A percentile compares a stretch with the other conserved stretches of the same genome.
Conservation (phyloP, 2,797 vertebrate genomes). For the Lacerta viridis region DNA sequence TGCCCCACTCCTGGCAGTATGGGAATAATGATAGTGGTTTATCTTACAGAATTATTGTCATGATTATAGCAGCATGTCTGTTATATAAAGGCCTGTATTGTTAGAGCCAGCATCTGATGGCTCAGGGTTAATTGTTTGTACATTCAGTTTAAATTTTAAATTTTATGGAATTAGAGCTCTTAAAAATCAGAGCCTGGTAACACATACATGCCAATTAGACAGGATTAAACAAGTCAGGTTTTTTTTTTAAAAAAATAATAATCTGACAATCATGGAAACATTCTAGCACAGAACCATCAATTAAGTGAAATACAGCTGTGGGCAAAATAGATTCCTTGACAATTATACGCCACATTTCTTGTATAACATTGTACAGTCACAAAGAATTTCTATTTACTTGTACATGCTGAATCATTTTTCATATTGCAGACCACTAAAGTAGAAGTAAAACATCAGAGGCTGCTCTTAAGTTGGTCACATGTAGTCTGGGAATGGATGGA, state of each 20-base stretch:
- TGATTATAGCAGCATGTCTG: not conserved
- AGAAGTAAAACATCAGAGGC: not conserved
- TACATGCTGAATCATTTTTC: not conserved
- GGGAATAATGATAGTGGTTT: not conserved
- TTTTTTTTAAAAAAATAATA: not conserved
- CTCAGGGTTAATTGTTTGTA: not conserved
- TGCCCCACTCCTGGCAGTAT: no score
- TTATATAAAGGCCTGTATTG: not conserved
- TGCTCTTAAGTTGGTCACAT: not conserved
- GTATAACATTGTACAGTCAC: not conserved
- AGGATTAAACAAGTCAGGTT: not conserved
- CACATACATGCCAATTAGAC: not conserved
- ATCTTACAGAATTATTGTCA: not conserved
- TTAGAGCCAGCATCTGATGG: not conserved
- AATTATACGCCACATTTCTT: not conserved
- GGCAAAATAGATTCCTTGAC: not conserved
- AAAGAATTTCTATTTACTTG: not conserved
- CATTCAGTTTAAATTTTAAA: not conserved
- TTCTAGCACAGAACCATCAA: not conserved
- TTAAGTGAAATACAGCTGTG: not conserved
- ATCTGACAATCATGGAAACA: not conserved
- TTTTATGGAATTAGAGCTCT: not conserved
- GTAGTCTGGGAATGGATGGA: not conserved
- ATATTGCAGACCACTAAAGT: not conserved
- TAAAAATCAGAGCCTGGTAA: not conserved